Evolutionary conservation across 2,113 vertebrate species (phyloP), one percentile per base, ranked within the genome.

Genomic region (Otolemur garnettii): DNA sequence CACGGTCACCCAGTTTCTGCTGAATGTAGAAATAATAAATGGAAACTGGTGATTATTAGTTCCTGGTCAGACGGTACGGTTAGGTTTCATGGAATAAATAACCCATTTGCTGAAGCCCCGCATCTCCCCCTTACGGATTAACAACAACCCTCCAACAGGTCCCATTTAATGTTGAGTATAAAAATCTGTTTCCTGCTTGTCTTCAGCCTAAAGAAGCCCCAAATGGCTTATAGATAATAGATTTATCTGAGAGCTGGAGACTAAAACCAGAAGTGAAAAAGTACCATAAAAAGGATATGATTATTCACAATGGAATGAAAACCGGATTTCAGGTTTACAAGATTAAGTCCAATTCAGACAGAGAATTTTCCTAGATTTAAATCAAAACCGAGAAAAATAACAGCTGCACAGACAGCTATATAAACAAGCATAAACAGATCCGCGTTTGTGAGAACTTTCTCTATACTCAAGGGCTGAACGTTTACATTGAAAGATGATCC

Each of bases 281-380:
- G 77, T 33, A 13, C 87, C 64, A 64, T 68, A 57, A 81, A 95
- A 86, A 91, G 69, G 62, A 72, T 57, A 62, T 35, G 17, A 81
- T 79, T 87, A 68, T 38, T 82, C 18, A 68, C 45, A 93, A 84
- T n/a, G 55, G 59, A 92, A 88, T 66, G 19, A 42, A 95, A 93
- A 85, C 66, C 0, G 11, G 92, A 95, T 93, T 91, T 94, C 35
- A 83, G 62, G 66, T 81, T 94, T 96, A 87, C 24, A 90, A 94
- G 57, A 93, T 86, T 78, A 69, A 80, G 66, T 81, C 72, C 90
- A 80, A 72, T 84, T 95, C 26, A 59, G 87, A 64, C 53, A 87
- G 2, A 87, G 55, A 87, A 86, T 62, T 90, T 93, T 62, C 87
- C 68, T 78, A 93, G 91, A 59, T 81, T 93, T 83, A 94, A 72